A percentile compares a stretch with the other conserved stretches of the same genome.
Evolutionary conservation across 2,797 vertebrate genomes (phyloP).

Genomic region (Poecilia velifera): DNA sequence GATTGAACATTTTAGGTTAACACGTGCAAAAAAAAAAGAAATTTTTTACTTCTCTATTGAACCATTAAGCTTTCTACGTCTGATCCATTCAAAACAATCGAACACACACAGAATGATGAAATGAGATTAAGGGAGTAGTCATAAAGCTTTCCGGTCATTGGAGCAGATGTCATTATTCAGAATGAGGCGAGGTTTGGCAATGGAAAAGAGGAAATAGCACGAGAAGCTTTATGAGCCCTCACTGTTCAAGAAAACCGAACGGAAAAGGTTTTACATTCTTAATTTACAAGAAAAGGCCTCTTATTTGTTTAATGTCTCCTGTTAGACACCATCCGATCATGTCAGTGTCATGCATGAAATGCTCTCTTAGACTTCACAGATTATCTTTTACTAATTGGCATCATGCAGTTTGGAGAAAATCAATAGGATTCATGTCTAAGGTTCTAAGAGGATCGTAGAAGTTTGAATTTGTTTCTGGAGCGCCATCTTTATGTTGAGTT

Average conservation of each 20-base stretch:
- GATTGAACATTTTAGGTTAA: background rate
- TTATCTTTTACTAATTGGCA: background rate
- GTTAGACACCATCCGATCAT: background rate
- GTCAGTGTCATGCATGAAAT: background rate
- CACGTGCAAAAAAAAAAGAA: background rate
- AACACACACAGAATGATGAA: background rate
- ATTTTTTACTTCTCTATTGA: background rate
- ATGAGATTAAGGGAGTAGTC: slow-evolving; percentile 1
- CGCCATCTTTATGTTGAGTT: background rate
- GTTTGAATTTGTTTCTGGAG: background rate
- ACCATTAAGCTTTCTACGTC: background rate
- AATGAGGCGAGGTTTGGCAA: background rate
- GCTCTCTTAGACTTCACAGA: background rate
- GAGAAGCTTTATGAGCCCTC: background rate
- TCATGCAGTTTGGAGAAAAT: background rate
- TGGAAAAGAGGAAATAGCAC: background rate
- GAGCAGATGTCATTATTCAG: background rate
- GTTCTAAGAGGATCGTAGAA: background rate
- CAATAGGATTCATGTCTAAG: background rate
- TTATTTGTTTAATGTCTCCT: background rate
- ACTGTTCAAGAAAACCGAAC: background rate
- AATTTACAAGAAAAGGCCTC: background rate
- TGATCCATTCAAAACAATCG: background rate
- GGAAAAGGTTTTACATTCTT: background rate
- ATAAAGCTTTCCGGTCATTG: slow-evolving; percentile 4